Conservation (phyloP, 2,888 invertebrate species). For the Amphimallon solstitiale region DNA sequence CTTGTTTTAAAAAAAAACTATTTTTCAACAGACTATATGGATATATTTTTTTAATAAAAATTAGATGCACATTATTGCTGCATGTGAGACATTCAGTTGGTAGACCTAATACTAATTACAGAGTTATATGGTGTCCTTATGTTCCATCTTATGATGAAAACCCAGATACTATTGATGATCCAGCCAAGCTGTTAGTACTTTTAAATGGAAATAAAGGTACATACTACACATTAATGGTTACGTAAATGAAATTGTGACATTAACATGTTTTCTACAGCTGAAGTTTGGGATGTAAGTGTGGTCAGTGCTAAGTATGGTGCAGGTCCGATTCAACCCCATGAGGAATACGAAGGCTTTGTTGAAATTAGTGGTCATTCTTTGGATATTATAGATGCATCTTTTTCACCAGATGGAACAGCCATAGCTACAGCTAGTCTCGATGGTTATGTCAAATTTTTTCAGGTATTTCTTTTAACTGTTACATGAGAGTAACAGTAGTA, state of each 20-base stretch:
- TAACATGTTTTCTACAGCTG: conserved; percentile 57
- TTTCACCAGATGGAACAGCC: conserved; percentile 95
- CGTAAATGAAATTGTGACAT: not conserved
- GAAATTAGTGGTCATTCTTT: conserved; percentile 71
- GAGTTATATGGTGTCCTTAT: conserved; percentile 93
- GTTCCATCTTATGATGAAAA: conserved; percentile 75
- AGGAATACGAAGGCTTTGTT: conserved; percentile 63
- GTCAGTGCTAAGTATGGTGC: conserved; percentile 62
- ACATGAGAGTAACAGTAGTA: too few species aligned
- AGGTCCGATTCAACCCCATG: conserved; percentile 60
- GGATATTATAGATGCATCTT: conserved; percentile 84
- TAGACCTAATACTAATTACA: conserved; percentile 51
- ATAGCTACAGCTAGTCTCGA: conserved; percentile 90
- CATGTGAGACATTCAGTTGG: conserved; percentile 67
- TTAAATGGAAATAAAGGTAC: conserved; percentile 77
- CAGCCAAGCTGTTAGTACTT: conserved; percentile 81
- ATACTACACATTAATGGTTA: not conserved
- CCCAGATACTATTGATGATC: conserved; percentile 71
- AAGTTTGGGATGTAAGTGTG: conserved; percentile 67
- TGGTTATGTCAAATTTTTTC: conserved; percentile 93
- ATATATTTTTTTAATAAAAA: conserved; percentile 37
- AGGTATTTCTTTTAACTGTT: too few species aligned
- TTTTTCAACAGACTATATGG: too few species aligned
- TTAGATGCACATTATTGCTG: conserved; percentile 69
- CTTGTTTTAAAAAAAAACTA: too few species aligned